Percentiles rank a stretch among this genome's conserved stretches.
Conservation (phyloP, 1,140 invertebrate genomes). For the Colletes gigas region DNA sequence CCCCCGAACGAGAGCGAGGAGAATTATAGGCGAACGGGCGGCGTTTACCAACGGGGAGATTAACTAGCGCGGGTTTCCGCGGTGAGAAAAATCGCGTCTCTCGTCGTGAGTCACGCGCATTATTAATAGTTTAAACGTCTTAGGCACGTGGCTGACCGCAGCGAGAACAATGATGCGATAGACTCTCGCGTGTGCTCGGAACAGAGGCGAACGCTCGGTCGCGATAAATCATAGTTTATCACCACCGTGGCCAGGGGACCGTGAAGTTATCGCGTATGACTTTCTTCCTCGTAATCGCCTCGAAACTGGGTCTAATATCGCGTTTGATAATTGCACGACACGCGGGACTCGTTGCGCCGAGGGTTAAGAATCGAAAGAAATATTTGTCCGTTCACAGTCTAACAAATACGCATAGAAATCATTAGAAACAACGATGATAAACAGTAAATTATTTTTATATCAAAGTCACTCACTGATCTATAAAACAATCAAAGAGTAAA, state of each 20-base stretch:
- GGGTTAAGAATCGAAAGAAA: too few relatives aligned
- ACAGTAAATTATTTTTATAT: too few relatives aligned
- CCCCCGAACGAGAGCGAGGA: background rate
- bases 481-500: too few relatives aligned
- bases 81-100: background rate
- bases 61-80: background rate
- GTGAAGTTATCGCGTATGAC: constrained; percentile 40
- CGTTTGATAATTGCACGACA: constrained; percentile 24
- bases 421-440: too few relatives aligned
- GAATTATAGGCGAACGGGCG: constrained; percentile 19
- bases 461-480: too few relatives aligned
- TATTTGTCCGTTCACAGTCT: too few relatives aligned
- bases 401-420: too few relatives aligned
- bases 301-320: constrained; percentile 37
- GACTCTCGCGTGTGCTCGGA: constrained; percentile 29
- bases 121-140: constrained; percentile 47
- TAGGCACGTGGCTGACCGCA: constrained; percentile 52
- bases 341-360: background rate
- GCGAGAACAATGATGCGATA: constrained; percentile 56
- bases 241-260: constrained; percentile 12
- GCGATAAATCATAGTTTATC: constrained; percentile 62
- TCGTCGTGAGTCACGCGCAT: constrained; percentile 36
- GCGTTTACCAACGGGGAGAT: constrained; percentile 9
- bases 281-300: constrained; percentile 28
- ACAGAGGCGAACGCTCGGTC: background rate